phyloP scores from a whole-genome alignment of 2,113 vertebrate genomes.

The Halcyon senegalensis region DNA sequence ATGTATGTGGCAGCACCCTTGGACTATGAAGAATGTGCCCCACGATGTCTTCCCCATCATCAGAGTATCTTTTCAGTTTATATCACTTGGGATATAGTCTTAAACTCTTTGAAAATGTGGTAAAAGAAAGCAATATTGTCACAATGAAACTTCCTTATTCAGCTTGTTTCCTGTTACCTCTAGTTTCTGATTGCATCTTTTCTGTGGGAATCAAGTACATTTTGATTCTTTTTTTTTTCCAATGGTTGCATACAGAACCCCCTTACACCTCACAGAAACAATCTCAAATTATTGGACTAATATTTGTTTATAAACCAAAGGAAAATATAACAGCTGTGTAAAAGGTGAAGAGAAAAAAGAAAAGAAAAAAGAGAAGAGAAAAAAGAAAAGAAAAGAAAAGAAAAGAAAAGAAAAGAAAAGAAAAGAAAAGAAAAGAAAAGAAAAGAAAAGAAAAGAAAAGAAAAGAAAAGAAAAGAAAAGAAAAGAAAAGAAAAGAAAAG shows the following conservation, averaged over 20 bases:
- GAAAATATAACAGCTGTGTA: background rate
- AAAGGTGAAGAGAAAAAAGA: background rate
- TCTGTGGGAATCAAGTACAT: background rate
- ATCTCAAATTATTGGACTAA: background rate
- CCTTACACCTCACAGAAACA: background rate
- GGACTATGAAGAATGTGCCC: background rate
- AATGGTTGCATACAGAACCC: background rate
- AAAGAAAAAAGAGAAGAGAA: no score
- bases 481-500: no score
- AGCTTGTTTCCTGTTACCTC: background rate
- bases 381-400: rapidly evolving
- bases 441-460: rapidly evolving
- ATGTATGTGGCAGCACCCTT: background rate
- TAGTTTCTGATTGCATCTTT: background rate
- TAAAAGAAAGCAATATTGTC: background rate
- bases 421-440: rapidly evolving
- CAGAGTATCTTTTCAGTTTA: background rate
- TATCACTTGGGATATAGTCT: background rate
- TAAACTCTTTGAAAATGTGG: background rate
- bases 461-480: no score
- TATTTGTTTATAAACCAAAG: background rate
- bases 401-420: no score
- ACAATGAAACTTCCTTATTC: background rate
- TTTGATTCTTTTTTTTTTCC: background rate
- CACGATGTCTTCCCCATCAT: background rate